Base-by-base conservation (phyloP, 2,113 vertebrate species). In the Amphilophus citrinellus region DNA sequence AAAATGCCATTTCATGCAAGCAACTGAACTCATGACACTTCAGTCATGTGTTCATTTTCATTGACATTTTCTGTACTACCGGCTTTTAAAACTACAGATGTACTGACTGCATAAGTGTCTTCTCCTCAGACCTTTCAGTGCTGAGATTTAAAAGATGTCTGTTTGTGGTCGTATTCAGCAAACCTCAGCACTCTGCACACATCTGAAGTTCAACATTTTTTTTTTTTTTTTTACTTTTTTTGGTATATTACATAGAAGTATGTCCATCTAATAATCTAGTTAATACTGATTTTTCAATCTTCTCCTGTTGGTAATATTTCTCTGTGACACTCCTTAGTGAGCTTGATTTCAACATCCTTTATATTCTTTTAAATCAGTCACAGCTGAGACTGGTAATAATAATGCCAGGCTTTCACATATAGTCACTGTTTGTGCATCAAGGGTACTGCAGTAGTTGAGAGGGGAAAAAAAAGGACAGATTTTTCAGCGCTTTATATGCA, bases 1-100 rank as follows among this genome's bases (percentile, higher is more conserved):
- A 86, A 88, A 39, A 65, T 71, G 81, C 68, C 78, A 47, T 27
- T 77, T 63, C 91, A 90, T 80, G 87, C 87, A 84, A 83, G 79
- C 79, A 84, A 59, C 9, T 35, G 27, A 87, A 85, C 47, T 61
- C 77, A 32, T 68, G 47, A 42, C 10, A 24, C 27, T 73, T 68
- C 17, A 24, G 73, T 61, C 76, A 79, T 17, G 32, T 88, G 68
- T 39, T 57, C 18, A 27, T 80, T 87, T 61, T 89, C 84, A 39
- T 92, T 95, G 90, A 94, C 91, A 94, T 95, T 87, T 94, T 91
- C 85, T 91, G 87, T 93, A 95, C 84, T 83, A 87, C 32, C 60
- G 90, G 86, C 94, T 92, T 87, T 75, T 77, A 58, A 82, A 85
- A 81, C 79, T 37, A 78, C 30, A 59, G 44, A 79, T 30, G 18